These are phyloP conservation scores for Hedya salicella DNA, from an alignment of 2,888 invertebrate species.

Conservation along the genomic window DNA sequence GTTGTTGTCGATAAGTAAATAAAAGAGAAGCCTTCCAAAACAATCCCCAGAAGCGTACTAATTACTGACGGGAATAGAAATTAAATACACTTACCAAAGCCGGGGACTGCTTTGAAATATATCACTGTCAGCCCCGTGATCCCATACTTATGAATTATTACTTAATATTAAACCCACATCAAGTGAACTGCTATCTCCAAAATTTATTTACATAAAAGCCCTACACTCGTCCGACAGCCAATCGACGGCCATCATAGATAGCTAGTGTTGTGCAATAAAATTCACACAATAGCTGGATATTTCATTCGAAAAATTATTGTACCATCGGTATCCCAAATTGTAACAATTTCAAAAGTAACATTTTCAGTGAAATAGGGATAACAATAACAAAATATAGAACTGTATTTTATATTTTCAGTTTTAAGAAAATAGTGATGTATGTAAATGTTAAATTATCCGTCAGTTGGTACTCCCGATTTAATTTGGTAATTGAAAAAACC, in stretches of 20 bases:
- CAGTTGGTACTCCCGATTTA: neutral
- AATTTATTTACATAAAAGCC: constrained; percentile 64
- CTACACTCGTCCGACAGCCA: constrained; percentile 42
- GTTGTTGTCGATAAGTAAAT: constrained; percentile 47
- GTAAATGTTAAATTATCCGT: neutral
- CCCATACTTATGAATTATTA: constrained; percentile 65
- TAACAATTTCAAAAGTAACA: neutral
- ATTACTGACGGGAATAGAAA: constrained; percentile 49
- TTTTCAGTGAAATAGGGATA: neutral
- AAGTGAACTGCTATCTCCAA: constrained; percentile 58
- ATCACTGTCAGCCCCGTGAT: constrained; percentile 67
- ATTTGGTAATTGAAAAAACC: too few species aligned
- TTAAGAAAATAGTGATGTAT: too few species aligned
- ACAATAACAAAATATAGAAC: too few species aligned
- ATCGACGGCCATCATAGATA: constrained; percentile 43
- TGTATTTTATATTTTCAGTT: too few species aligned
- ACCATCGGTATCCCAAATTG: neutral
- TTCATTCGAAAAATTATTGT: too few species aligned
- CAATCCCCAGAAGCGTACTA: constrained; percentile 59
- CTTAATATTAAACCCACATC: constrained; percentile 59
- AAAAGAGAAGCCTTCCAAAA: constrained; percentile 51
- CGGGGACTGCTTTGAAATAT: constrained; percentile 61
- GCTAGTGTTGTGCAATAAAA: constrained; percentile 33
- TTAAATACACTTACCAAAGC: constrained; percentile 69
- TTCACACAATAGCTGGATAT: neutral